phyloP scores from a whole-genome alignment of 1,140 invertebrate species.

The Mercenaria mercenaria region DNA sequence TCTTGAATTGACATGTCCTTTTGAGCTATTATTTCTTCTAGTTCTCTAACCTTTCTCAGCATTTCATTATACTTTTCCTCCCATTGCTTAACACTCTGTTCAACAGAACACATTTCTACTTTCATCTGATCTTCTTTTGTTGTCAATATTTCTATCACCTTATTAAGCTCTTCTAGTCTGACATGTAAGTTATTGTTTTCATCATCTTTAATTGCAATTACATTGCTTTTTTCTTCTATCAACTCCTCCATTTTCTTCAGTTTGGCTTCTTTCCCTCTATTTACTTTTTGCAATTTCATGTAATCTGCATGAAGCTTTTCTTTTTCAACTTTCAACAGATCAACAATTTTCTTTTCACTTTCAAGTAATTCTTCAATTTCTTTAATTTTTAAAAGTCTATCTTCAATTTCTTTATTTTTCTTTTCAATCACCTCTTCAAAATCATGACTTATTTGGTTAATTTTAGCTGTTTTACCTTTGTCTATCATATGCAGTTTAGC shows the following conservation, averaged over 20 bases:
- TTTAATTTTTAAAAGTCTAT: conserved; percentile 4
- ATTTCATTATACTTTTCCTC: conserved; percentile 19
- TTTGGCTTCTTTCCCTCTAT: conserved; percentile 64
- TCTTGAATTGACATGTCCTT: conserved; percentile 41
- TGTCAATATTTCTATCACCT: conserved; percentile 9
- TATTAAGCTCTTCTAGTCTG: conserved; percentile 30
- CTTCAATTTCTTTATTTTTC: conserved; percentile 48
- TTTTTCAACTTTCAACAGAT: conserved; percentile 16
- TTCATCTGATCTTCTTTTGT: conserved; percentile 24
- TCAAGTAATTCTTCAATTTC: conserved; percentile 28
- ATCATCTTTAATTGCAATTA: conserved; percentile 31
- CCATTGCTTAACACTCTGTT: conserved; percentile 23
- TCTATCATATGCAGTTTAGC: conserved; percentile 54
- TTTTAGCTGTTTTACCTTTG: conserved; percentile 61
- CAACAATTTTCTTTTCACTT: conserved; percentile 2
- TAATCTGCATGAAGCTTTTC: conserved; percentile 44
- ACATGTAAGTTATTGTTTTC: conserved; percentile 38
- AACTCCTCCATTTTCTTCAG: conserved; percentile 56
- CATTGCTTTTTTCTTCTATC: conserved; percentile 40
- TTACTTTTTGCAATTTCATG: conserved; percentile 58
- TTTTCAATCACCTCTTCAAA: conserved; percentile 18
- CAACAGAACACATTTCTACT: neutral
- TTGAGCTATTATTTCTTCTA: neutral
- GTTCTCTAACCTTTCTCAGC: conserved; percentile 33
- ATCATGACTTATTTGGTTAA: conserved; percentile 53